A percentile compares a stretch with the other conserved stretches of the same genome.
Conservation (phyloP, 1,140 invertebrate species). For the Heliconius nattereri region DNA sequence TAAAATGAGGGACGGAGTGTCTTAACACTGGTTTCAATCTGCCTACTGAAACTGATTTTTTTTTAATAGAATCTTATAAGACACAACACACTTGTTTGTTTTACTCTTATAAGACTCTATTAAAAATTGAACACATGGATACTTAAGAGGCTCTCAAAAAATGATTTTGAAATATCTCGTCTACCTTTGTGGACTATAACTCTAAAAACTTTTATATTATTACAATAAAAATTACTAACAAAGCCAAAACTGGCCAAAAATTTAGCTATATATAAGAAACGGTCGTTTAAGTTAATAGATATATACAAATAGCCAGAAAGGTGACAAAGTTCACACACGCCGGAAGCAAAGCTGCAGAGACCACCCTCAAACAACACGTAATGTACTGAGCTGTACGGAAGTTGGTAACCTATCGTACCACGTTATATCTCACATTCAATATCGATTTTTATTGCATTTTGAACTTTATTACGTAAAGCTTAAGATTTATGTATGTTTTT, state of each 20-base stretch:
- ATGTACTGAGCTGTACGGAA: constrained; percentile 45
- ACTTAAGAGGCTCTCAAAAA: too few relatives aligned
- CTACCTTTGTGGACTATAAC: too few relatives aligned
- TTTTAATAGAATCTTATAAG: too few relatives aligned
- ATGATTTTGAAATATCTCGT: too few relatives aligned
- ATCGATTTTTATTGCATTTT: constrained; percentile 4
- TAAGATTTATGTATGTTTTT: constrained; percentile 14
- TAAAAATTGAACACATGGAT: too few relatives aligned
- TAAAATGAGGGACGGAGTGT: too few relatives aligned
- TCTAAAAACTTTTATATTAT: too few relatives aligned
- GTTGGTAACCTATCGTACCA: constrained; percentile 34
- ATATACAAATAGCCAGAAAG: constrained; percentile 48
- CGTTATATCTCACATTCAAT: constrained; percentile 17
- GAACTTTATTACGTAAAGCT: not conserved
- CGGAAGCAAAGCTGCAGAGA: constrained; percentile 71
- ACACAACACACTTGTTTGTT: too few relatives aligned
- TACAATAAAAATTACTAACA: too few relatives aligned
- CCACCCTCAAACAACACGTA: constrained; percentile 44
- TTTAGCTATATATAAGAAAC: not conserved
- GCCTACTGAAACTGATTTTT: too few relatives aligned
- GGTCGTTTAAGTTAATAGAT: constrained; percentile 41
- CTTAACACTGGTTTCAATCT: too few relatives aligned
- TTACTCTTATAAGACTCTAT: too few relatives aligned
- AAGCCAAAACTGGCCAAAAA: not conserved
- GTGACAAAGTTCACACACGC: constrained; percentile 65